Evolutionary conservation across 2,797 vertebrate species (phyloP).

Genomic region (Pempheris klunzingeri): DNA sequence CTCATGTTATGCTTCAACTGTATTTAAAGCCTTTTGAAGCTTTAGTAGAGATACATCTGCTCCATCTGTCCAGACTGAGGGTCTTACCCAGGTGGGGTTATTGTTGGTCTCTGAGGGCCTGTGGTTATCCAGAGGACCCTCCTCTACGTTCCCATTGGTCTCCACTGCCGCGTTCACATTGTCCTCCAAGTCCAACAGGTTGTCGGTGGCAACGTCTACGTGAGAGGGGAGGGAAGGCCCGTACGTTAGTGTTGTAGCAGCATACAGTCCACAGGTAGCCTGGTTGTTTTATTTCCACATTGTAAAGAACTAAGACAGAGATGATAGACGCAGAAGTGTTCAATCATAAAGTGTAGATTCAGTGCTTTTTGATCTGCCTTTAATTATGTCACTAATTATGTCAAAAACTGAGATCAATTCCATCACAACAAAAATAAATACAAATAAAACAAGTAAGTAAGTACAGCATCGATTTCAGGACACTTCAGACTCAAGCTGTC

Average conservation of each 20-base stretch:
- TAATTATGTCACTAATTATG: not conserved
- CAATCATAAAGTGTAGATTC: not conserved
- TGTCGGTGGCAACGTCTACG: conserved; percentile 87
- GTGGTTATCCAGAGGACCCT: conserved; percentile 77
- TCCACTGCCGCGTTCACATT: conserved; percentile 74
- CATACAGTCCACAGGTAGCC: not conserved
- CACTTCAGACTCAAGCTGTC: not conserved
- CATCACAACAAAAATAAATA: not conserved
- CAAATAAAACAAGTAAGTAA: not conserved
- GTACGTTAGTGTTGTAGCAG: not conserved
- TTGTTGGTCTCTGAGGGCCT: conserved; percentile 79
- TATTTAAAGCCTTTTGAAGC: not conserved
- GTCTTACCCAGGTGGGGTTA: conserved; percentile 86
- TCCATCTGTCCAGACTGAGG: not conserved
- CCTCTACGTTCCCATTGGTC: conserved; percentile 71
- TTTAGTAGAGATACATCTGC: not conserved
- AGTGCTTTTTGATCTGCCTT: not conserved
- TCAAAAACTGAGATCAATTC: not conserved
- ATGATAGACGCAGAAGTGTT: too few relatives aligned
- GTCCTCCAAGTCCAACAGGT: conserved; percentile 90
- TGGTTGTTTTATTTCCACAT: not conserved
- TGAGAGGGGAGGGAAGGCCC: not conserved
- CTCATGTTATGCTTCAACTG: not conserved
- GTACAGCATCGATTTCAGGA: not conserved
- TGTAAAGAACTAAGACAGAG: not conserved